Evolutionary conservation across 2,797 vertebrate species (phyloP).

Genomic region (Hypotaenidia okinawae): DNA sequence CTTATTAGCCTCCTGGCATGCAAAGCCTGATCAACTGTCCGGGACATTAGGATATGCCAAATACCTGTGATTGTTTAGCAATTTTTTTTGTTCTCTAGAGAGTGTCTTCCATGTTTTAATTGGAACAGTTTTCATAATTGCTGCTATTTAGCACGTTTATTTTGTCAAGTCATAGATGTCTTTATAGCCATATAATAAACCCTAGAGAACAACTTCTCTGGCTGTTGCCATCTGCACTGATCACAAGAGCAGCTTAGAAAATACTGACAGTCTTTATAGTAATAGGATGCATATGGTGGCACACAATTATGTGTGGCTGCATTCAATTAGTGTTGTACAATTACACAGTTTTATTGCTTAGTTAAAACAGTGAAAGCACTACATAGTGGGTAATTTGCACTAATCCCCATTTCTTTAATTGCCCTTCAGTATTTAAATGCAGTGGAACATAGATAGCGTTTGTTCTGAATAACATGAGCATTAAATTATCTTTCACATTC

Average conservation of each 20-base stretch:
- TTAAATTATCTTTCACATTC: constrained; percentile 72
- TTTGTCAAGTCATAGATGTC: constrained; percentile 78
- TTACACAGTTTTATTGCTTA: constrained; percentile 83
- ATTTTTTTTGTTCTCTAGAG: constrained; percentile 13
- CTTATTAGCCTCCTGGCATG: neutral
- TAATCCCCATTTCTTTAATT: constrained; percentile 79
- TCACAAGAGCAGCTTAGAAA: constrained; percentile 76
- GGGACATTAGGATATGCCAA: neutral
- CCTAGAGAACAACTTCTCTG: constrained; percentile 78
- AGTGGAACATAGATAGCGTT: constrained; percentile 61
- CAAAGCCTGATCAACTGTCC: neutral
- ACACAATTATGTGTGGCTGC: constrained; percentile 78
- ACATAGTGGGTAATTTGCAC: constrained; percentile 78
- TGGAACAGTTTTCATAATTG: constrained; percentile 78
- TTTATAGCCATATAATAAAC: constrained; percentile 82
- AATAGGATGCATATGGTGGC: constrained; percentile 81
- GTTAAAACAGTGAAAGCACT: constrained; percentile 81
- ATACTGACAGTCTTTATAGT: constrained; percentile 77
- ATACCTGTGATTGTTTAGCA: constrained; percentile 16
- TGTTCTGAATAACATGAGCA: constrained; percentile 64
- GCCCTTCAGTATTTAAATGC: constrained; percentile 73
- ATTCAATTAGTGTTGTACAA: constrained; percentile 83
- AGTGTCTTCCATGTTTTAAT: constrained; percentile 67
- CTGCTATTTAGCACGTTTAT: constrained; percentile 77
- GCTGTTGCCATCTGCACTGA: constrained; percentile 80